Percentiles rank a stretch among this genome's conserved stretches.
Evolutionary conservation across 2,113 vertebrate genomes (phyloP).

Genomic region (Turnix velox): DNA sequence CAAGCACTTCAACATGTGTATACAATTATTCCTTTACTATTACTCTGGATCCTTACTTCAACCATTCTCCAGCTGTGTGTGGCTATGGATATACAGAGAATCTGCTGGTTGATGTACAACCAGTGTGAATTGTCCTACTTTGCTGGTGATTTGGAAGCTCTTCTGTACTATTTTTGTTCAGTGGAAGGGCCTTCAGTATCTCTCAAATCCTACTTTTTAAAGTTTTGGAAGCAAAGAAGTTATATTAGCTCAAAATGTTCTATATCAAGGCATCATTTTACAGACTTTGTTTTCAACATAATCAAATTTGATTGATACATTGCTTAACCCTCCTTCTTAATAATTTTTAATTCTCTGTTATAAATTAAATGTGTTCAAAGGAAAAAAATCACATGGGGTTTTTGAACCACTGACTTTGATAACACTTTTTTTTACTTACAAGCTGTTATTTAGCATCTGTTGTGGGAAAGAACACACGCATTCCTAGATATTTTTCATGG

Average conservation of each 20-base stretch:
- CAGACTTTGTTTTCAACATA: constrained; percentile 11
- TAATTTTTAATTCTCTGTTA: constrained; percentile 38
- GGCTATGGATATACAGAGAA: neutral
- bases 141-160: neutral
- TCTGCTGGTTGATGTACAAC: neutral
- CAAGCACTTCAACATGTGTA: neutral
- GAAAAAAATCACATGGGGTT: constrained; percentile 5
- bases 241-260: constrained; percentile 37
- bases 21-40: neutral
- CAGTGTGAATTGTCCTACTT: neutral
- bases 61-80: neutral
- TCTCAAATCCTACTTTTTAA: neutral
- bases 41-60: neutral
- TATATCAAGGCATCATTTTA: neutral
- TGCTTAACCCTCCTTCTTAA: constrained; percentile 8
- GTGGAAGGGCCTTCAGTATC: neutral
- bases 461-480: constrained; percentile 60
- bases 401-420: constrained; percentile 65
- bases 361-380: constrained; percentile 39
- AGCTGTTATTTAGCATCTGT: constrained; percentile 69
- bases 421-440: constrained; percentile 53
- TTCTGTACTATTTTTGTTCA: neutral
- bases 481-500: constrained; percentile 47
- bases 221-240: neutral
- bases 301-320: constrained; percentile 46